Conservation (phyloP, 2,113 vertebrate genomes). For the Alethe castanea region DNA sequence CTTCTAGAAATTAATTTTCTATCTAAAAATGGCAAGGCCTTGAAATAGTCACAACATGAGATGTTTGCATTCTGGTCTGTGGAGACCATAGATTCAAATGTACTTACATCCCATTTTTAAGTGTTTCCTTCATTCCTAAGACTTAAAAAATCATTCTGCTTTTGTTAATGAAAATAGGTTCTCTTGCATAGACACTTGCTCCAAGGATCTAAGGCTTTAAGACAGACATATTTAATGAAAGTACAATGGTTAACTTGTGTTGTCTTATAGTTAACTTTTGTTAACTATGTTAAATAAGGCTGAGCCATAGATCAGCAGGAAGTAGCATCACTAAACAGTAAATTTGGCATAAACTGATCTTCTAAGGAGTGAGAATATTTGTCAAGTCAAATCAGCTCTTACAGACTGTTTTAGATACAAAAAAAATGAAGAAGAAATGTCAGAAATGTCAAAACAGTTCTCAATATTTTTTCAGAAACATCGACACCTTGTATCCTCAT, state of each 20-base stretch:
- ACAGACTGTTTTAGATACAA: not conserved
- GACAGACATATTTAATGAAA: not conserved
- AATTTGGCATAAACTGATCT: not conserved
- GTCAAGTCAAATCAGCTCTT: not conserved
- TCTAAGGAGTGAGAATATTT: not conserved
- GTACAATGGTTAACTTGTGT: not conserved
- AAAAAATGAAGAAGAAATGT: not conserved
- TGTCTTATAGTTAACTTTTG: not conserved
- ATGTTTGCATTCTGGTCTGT: not conserved
- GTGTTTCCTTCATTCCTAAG: not conserved
- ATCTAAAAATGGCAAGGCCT: not conserved
- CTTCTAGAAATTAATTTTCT: not conserved
- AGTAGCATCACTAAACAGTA: not conserved
- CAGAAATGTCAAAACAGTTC: conserved; percentile 7
- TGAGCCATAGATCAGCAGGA: not conserved
- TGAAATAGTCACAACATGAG: not conserved
- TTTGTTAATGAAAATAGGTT: not conserved
- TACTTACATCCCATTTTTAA: not conserved
- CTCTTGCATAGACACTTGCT: not conserved
- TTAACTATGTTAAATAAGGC: not conserved
- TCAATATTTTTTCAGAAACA: not conserved
- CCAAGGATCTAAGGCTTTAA: not conserved
- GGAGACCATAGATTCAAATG: not conserved
- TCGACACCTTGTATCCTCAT: not conserved
- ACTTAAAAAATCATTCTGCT: not conserved